Base-by-base conservation (phyloP, 2,797 vertebrate genomes). In the Thalassophryne amazonica region DNA sequence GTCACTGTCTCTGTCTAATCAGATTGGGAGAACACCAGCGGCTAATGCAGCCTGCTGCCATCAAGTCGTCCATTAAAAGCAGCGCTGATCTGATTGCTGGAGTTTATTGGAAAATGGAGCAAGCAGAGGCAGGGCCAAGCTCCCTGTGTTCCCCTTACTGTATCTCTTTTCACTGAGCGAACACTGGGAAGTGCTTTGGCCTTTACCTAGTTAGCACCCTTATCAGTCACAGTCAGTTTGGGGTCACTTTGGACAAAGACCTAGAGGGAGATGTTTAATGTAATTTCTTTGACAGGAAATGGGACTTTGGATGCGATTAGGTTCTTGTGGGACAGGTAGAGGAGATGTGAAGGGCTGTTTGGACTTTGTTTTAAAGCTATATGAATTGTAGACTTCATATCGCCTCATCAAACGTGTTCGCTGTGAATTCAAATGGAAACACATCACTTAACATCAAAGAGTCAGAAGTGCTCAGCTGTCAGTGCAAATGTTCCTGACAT, bases 91-190 rank as follows among this genome's bases (percentile, higher is more conserved):
- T 89, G 89, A 92, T 92, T 91, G 90, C 85, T 68, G 64, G 81
- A 88, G 76, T 91, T 90, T 91, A 92, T 91, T 92, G 88, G 89
- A 86, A 91, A 91, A 91, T 91, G 88, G 88, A 89, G 81, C 68
- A 39, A 67, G 69, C 49, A 52, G 70, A 65, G 71, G 59, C 61
- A 43, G 60, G 60, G 58, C 57, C 42, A 18, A 58, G 53, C 77
- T 59, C 54, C 66, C 45, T 6, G 3, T 38, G 33, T 71, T 69
- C 73, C 73, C 70, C 69, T 59, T 63, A 57, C 47, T 72, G 38
- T 25, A 29, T 65, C 52, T 63, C 58, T 66, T 73, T 75, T 70
- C 68, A 64, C 57, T 70, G 63, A 55, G 53, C 21, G 51, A 62
- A 68, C 73, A 71, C 55, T 61, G 76, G 83, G 71, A 86, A 88